phyloP scores from a whole-genome alignment of 2,888 invertebrate species.

The Rotaria socialis region DNA sequence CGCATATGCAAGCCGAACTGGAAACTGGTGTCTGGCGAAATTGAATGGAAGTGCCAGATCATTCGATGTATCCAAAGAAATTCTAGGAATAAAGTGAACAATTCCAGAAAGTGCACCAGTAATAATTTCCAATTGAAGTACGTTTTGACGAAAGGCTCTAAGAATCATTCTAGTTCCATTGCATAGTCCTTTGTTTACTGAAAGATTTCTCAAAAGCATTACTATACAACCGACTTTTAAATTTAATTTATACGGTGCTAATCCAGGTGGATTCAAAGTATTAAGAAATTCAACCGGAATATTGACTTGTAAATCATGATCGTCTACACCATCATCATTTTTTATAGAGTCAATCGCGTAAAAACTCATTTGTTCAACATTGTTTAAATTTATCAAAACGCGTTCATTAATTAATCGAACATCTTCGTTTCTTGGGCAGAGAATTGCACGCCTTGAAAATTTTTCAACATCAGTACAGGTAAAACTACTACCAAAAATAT shows the following conservation, averaged over 20 bases:
- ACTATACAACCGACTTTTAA: constrained; percentile 49
- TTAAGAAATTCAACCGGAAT: constrained; percentile 48
- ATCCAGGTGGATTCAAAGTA: constrained; percentile 47
- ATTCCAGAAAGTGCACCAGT: constrained; percentile 36
- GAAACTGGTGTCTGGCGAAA: constrained; percentile 48
- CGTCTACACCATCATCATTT: background rate
- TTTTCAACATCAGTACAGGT: background rate
- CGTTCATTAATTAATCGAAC: background rate
- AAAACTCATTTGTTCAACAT: background rate
- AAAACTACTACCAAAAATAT: too few relatives aligned
- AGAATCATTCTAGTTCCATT: constrained; percentile 49
- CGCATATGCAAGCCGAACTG: constrained; percentile 51
- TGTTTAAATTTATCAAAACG: background rate
- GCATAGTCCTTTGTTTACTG: constrained; percentile 47
- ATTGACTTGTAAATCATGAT: background rate
- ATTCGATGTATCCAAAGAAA: constrained; percentile 44
- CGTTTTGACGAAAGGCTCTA: background rate
- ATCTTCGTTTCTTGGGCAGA: background rate
- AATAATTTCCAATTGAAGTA: constrained; percentile 41
- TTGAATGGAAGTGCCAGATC: constrained; percentile 47
- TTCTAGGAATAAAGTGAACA: constrained; percentile 47
- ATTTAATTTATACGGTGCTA: constrained; percentile 47
- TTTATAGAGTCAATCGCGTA: background rate
- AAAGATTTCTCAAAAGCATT: constrained; percentile 49
- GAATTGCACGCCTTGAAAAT: background rate